Conservation (phyloP, 2,888 invertebrate genomes). For the Phorcus lineatus region DNA sequence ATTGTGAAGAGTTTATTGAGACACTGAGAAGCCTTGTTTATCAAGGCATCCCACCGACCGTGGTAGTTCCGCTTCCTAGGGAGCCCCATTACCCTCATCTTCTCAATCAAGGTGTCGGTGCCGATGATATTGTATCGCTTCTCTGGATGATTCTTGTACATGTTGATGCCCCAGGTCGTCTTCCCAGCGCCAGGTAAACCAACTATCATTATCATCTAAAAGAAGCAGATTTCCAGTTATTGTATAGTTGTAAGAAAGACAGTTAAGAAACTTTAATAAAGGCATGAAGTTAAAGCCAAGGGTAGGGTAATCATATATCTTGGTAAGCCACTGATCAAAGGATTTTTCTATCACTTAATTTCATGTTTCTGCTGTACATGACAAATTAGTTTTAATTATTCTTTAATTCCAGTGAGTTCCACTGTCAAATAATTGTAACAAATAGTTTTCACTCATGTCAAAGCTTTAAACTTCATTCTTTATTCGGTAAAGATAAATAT, state of each 20-base stretch:
- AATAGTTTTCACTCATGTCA: no score
- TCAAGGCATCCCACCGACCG: constrained; percentile 90
- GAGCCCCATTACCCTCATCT: constrained; percentile 95
- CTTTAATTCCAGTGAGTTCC: no score
- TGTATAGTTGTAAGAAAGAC: background rate
- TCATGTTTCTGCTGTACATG: no score
- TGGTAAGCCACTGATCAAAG: no score
- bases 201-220: constrained; percentile 88
- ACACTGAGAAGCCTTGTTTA: constrained; percentile 91
- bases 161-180: constrained; percentile 90
- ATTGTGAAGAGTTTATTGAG: constrained; percentile 87
- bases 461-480: no score
- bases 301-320: no score
- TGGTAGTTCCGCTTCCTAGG: constrained; percentile 86
- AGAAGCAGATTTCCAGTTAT: background rate
- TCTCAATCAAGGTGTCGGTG: constrained; percentile 88
- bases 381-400: no score
- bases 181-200: constrained; percentile 96
- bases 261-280: no score
- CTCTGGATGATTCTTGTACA: constrained; percentile 84
- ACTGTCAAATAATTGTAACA: no score
- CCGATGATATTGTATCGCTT: constrained; percentile 92
- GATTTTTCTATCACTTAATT: no score
- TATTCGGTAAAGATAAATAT: no score
- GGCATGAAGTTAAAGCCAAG: no score